Evolutionary conservation across 2,797 vertebrate species (phyloP).

Genomic region (Antennarius maculatus): DNA sequence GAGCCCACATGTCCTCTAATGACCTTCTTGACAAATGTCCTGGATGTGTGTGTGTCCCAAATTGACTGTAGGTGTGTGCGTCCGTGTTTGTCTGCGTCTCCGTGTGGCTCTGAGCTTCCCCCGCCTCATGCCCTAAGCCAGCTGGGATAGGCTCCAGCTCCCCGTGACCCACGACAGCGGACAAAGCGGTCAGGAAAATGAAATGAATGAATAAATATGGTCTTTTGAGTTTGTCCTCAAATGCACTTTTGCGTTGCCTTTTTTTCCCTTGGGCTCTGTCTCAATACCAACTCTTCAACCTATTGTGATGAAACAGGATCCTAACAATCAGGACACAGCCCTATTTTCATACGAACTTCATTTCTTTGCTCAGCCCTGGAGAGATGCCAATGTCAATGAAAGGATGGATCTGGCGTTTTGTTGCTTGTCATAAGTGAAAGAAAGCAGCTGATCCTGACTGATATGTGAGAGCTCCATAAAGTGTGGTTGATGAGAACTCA

Average conservation of each 20-base stretch:
- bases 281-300: constrained; percentile 4
- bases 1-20: background rate
- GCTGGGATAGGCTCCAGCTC: too few species aligned
- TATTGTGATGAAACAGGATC: constrained; percentile 31
- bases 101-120: too few species aligned
- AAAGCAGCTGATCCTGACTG: constrained; percentile 25
- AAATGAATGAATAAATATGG: background rate
- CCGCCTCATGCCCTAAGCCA: too few species aligned
- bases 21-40: background rate
- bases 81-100: too few species aligned
- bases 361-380: constrained; percentile 32
- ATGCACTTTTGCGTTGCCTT: constrained; percentile 15
- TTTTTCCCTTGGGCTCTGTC: background rate
- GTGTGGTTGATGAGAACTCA: constrained; percentile 9
- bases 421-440: constrained; percentile 21
- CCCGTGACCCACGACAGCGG: too few species aligned
- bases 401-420: constrained; percentile 2
- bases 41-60: too few species aligned
- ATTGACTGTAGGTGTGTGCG: too few species aligned
- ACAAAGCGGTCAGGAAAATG: too few species aligned
- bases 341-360: constrained; percentile 5
- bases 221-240: constrained; percentile 29
- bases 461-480: constrained; percentile 17
- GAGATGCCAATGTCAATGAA: constrained; percentile 35
- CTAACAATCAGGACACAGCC: background rate